Percentiles rank a stretch among this genome's conserved stretches.
phyloP scores from a whole-genome alignment of 2,113 vertebrate genomes.

The Acinonyx jubatus region DNA sequence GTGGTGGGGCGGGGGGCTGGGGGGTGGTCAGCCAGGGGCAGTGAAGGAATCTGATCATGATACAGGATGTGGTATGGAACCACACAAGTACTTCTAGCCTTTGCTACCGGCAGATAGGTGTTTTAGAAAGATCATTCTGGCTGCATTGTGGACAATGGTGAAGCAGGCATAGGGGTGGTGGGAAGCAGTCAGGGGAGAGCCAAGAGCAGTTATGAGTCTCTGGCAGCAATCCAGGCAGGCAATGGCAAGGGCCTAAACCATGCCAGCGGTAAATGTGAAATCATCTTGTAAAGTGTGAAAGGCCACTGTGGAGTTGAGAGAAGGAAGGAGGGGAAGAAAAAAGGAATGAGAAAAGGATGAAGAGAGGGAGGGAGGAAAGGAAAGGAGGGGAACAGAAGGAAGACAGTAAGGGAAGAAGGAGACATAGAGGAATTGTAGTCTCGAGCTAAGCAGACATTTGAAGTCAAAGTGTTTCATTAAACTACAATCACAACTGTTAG shows the following conservation, averaged over 20 bases:
- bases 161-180: too few relatives aligned
- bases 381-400: background rate
- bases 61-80: background rate
- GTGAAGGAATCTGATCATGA: background rate
- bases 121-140: background rate
- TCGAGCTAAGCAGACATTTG: conserved; percentile 52
- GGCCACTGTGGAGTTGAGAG: background rate
- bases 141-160: background rate
- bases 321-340: background rate
- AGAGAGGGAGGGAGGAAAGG: background rate
- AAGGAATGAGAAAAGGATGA: background rate
- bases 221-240: background rate
- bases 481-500: conserved; percentile 43
- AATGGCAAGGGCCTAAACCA: background rate
- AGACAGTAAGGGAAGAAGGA: background rate
- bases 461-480: conserved; percentile 60
- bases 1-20: background rate
- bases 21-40: background rate
- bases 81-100: background rate
- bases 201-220: background rate
- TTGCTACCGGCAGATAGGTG: background rate
- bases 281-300: background rate
- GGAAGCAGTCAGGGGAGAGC: background rate
- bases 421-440: background rate
- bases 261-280: background rate